Base-by-base conservation (phyloP, 1,140 invertebrate species). In the Pseudomyrmex dendroicus region DNA sequence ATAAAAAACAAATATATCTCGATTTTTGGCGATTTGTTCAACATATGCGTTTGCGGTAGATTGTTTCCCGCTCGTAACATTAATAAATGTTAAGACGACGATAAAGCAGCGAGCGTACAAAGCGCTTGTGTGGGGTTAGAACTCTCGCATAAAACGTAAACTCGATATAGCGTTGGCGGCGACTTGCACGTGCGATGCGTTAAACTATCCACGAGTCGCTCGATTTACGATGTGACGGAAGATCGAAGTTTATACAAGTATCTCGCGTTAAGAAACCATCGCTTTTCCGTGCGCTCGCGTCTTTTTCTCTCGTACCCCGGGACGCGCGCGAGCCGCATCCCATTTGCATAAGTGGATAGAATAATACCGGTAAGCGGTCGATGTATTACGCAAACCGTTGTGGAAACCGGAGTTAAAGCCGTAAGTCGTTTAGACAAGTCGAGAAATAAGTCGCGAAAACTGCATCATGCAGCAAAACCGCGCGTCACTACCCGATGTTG, bases 221-320 rank as follows among this genome's bases (percentile, higher is more conserved):
- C 84, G 86, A 89, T 89, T 89, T 89, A 89, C 86, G 86, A 86
- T 59, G 86, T 89, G 86, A 82, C 88, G 72, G 80, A 9, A n/a
- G 66, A 89, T 89, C 88, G 88, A 88, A 88, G 86, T 89, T 89
- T 89, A 84, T 89, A 84, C 86, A 89, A 86, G 74, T 77, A 84
- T 35, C 80, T 70, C 66, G 70, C 84, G 70, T 73, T 77, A 76
- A 83, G 74, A 80, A 84, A 83, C 86, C 80, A 74, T 89, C 67
- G 83, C 57, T 88, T 89, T 89, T 88, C 84, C 82, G 50, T 0
- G 84, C 74, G 73, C 25, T 63, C 80, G 68, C 13, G 56, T 50
- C 84, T 77, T 85, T 84, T 86, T 78, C 67, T 57, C 67, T 22
- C 35, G 59, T 46, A 25, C 17, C 46, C 59, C 10, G 25, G 48